Base-by-base conservation (phyloP, 2,888 invertebrate genomes). In the Hirtodrosophila confusa region DNA sequence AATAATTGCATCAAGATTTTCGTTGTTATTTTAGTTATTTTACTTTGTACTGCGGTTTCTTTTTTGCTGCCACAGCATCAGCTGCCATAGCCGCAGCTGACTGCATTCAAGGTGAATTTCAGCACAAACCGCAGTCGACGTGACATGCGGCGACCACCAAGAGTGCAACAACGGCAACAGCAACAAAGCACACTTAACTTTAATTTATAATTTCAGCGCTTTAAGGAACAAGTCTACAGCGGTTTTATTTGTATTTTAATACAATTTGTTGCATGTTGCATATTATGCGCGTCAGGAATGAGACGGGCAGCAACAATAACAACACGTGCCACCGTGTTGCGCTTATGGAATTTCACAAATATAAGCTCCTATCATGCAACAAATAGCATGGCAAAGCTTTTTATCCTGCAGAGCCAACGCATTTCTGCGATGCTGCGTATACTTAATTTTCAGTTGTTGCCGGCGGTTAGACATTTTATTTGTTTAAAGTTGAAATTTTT, bases 1-100 rank as follows among this genome's bases (percentile, higher is more conserved):
- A 79, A 88, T 85, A 89, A 88, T 88, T 89, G 86, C 88, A 85
- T 68, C 86, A 88, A 86, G 86, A 84, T 85, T 74, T 84, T 80
- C 66, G 61, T 53, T 57, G 36, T 55, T 75, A 39, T 48, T 54
- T 60, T 48, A 40, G n/a, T 58, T 54, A 39, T 61, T 41, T 36
- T 7, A 23, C n/a, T 36, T 36, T 45, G 35, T 29, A 40, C 41
- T 72, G 47, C 51, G 58, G 33, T 73, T 61, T 72, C 49, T 49
- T 55, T 48, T 45, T 36, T 56, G 40, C 31, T 8, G 55, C 64
- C 43, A 31, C 78, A 72, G 67, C 86, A 78, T 69, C 70, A 74
- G 77, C 62, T 70, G 83, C 40, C 50, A 27, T 5, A 31, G 47
- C 41, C 36, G 31, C 17, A 36, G 47, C 44, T 58, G 56, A 53